phyloP scores from a whole-genome alignment of 2,888 invertebrate genomes.

The Nipponacmea schrenckii region DNA sequence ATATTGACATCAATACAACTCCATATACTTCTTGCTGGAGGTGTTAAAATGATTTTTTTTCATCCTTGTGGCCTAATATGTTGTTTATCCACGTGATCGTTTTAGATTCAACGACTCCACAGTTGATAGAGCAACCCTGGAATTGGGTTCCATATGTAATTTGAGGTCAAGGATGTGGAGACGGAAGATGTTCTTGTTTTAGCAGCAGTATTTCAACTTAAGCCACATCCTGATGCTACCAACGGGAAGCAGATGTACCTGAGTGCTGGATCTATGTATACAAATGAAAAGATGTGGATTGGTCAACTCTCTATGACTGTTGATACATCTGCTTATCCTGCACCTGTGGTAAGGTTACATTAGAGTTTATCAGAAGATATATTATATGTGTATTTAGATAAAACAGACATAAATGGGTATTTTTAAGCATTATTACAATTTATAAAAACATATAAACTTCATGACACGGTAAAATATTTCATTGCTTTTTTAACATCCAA shows the following conservation, averaged over 20 bases:
- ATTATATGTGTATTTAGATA: too few species aligned
- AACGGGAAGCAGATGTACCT: slow-evolving; percentile 34
- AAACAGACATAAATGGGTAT: too few species aligned
- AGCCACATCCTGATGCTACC: slow-evolving; percentile 29
- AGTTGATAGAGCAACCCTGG: slow-evolving; percentile 41
- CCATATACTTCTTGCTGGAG: too few species aligned
- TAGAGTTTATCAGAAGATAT: too few species aligned
- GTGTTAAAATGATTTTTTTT: too few species aligned
- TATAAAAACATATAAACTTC: too few species aligned
- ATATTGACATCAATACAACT: too few species aligned
- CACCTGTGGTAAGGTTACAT: not conserved
- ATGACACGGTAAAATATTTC: too few species aligned
- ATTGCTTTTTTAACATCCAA: too few species aligned
- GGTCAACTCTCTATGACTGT: slow-evolving; percentile 34
- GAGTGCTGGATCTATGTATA: slow-evolving; percentile 45
- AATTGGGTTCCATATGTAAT: slow-evolving; percentile 44
- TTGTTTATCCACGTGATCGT: too few species aligned
- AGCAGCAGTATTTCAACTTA: slow-evolving; percentile 37
- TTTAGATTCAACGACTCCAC: slow-evolving; percentile 34
- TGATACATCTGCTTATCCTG: not conserved
- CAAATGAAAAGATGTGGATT: slow-evolving; percentile 41
- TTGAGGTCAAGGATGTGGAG: slow-evolving; percentile 22
- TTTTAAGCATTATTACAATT: too few species aligned
- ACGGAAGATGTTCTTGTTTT: slow-evolving; percentile 40
- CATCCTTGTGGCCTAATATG: too few species aligned